Conservation (phyloP, 2,888 invertebrate species). For the Nasonovia ribisnigri region DNA sequence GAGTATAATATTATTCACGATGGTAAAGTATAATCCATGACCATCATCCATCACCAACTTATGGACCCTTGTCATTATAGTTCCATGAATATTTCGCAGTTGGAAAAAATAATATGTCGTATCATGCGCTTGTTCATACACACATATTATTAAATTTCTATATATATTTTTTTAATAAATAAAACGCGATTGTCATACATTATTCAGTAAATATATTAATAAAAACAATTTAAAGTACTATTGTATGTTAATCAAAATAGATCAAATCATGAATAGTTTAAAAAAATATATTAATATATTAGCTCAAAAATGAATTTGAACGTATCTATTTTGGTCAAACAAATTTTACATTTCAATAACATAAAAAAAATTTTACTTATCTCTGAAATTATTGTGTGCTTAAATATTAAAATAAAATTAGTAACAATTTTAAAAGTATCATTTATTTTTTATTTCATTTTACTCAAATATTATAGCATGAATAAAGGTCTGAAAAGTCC, state of each 20-base stretch:
- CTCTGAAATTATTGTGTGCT: neutral
- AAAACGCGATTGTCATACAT: neutral
- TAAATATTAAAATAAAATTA: neutral
- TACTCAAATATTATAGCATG: neutral
- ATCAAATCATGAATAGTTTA: neutral
- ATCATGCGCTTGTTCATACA: neutral
- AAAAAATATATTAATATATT: neutral
- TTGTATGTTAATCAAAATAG: neutral
- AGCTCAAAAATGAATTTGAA: neutral
- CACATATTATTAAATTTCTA: neutral
- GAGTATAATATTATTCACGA: slow-evolving; percentile 28
- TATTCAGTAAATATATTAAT: neutral
- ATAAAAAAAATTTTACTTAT: neutral
- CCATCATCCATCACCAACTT: slow-evolving; percentile 50
- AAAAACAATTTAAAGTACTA: neutral
- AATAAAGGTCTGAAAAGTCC: no score
- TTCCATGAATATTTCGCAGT: slow-evolving; percentile 55
- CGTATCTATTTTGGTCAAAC: neutral
- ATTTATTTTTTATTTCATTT: neutral
- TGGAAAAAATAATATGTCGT: slow-evolving; percentile 3
- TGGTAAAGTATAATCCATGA: slow-evolving; percentile 40
- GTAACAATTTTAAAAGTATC: neutral
- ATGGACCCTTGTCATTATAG: slow-evolving; percentile 53
- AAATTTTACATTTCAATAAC: neutral
- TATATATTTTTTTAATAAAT: neutral